Evolutionary conservation across 2,113 vertebrate species (phyloP).

Genomic region (Pithys albifrons): DNA sequence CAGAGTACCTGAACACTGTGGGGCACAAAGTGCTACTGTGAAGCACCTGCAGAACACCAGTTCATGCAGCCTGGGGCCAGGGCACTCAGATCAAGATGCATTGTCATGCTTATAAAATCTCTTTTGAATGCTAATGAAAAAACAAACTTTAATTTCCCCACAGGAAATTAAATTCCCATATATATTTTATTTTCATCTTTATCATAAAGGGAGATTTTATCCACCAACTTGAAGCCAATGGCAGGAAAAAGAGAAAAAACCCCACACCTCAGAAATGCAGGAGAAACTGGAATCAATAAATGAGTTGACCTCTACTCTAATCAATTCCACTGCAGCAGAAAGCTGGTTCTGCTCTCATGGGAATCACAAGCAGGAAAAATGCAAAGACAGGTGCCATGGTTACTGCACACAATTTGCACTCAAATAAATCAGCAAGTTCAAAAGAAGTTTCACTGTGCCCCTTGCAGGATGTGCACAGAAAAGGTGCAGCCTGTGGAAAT

Average conservation of each 20-base stretch:
- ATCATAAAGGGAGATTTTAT: background rate
- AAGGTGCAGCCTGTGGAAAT: background rate
- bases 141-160: background rate
- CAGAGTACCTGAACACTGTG: background rate
- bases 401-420: background rate
- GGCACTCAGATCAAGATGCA: background rate
- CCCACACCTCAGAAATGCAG: background rate
- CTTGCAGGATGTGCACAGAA: background rate
- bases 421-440: background rate
- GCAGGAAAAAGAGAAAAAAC: background rate
- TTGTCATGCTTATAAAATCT: background rate
- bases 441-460: background rate
- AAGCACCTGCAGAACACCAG: background rate
- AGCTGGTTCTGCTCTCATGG: background rate
- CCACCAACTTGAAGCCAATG: background rate
- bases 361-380: background rate
- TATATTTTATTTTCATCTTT: background rate
- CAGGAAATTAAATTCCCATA: background rate
- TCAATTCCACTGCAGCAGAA: background rate
- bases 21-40: background rate
- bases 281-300: background rate
- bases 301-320: background rate
- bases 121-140: background rate
- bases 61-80: background rate
- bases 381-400: rapidly evolving